phyloP scores from a whole-genome alignment of 2,113 vertebrate genomes.

The Lophius piscatorius region DNA sequence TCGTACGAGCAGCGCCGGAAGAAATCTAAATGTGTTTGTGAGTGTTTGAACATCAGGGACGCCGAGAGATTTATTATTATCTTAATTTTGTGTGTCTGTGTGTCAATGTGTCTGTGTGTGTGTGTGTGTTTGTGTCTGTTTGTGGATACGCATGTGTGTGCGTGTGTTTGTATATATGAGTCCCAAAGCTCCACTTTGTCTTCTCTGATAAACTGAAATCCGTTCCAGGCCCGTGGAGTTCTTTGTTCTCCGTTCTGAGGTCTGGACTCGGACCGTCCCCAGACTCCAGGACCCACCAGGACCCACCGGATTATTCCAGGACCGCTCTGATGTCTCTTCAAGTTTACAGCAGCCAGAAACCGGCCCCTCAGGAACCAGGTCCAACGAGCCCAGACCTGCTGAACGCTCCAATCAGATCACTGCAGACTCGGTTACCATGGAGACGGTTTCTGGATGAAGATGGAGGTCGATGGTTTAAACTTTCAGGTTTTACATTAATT shows the following conservation, averaged over 20 bases:
- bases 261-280: slow-evolving; percentile 33
- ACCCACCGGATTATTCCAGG: slow-evolving; percentile 38
- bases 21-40: no score
- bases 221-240: slow-evolving; percentile 11
- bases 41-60: no score
- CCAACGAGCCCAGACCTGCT: not conserved
- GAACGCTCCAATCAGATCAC: no score
- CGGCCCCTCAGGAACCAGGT: not conserved
- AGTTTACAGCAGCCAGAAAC: slow-evolving; percentile 26
- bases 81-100: no score
- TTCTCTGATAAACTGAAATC: no score
- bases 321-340: slow-evolving; percentile 51
- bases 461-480: not conserved
- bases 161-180: slow-evolving; percentile 13
- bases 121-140: no score
- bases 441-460: not conserved
- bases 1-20: no score
- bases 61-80: no score
- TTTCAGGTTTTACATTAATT: no score
- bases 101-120: no score
- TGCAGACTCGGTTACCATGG: not conserved
- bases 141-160: no score
- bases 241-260: slow-evolving; percentile 15
- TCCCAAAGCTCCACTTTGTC: no score
- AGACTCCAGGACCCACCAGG: slow-evolving; percentile 21